Evolutionary conservation across 1,140 invertebrate species (phyloP), one percentile per base, ranked within the genome.

Genomic region (Druon quercuslanigerum): DNA sequence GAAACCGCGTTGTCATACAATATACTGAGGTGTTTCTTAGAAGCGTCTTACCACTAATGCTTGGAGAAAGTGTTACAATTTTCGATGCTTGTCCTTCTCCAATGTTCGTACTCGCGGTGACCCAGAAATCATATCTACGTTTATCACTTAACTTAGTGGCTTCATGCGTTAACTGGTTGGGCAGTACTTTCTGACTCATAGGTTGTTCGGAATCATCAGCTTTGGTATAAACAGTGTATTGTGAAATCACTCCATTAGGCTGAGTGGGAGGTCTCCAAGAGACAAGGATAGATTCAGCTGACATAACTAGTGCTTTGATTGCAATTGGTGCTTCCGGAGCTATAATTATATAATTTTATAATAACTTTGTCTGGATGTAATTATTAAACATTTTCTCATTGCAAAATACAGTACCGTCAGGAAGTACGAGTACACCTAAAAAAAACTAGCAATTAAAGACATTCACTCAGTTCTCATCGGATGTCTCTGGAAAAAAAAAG

Each of bases 271-370:
- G 95, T 84, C 96, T 95, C 98, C 98, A 99, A 12, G 96, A 97
- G 1, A 99, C 96, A 6, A 99, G 92, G 86, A 99, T 97, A 3
- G 96, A 96, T 87, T 97, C 97, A 46, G 93, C 93, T 70, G 97
- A 97, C 94, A 97, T 97, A 8, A 98, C 96, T 33, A 98, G 90
- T 52, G 97, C 97, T 92, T 99, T 99, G 2, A 99, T 96, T 57
- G 96, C 96, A 70, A 96, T 95, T 17, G 98, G 98, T 12, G 96
- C 94, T 91, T 98, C 97, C 17, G 98, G 98, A 76, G 96, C 98
- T 98, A 88, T 56, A 90, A 80, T 46, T 51, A 50, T 25, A 79
- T 9, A 76, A 66, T 71, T 51, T 73, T 52, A 73, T 50, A 73
- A 51, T 71, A 72, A 20, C 33, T 50, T 60, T 77, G 71, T 76